Evolutionary conservation across 2,888 invertebrate genomes (phyloP).

Genomic region (Venusia cambrica): DNA sequence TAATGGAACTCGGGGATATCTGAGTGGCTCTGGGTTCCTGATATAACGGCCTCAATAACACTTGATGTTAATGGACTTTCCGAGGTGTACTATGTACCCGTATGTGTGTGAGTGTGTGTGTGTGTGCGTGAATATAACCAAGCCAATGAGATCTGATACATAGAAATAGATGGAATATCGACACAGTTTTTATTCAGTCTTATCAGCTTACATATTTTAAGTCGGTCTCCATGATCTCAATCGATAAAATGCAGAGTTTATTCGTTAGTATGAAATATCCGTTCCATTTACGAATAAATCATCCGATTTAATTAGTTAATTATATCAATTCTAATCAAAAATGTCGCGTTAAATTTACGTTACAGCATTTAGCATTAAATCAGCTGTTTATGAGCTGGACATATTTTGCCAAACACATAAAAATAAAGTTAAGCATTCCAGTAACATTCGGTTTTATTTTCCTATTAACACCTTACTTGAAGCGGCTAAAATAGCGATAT

Average conservation of each 20-base stretch:
- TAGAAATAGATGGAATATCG: constrained; percentile 18
- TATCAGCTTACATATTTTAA: too few species aligned
- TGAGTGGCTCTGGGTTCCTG: constrained; percentile 57
- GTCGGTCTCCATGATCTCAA: too few species aligned
- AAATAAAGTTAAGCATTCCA: constrained; percentile 30
- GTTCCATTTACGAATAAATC: too few species aligned
- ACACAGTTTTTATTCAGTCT: constrained; percentile 25
- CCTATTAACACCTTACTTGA: constrained; percentile 63
- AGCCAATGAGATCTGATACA: constrained; percentile 20
- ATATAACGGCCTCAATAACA: constrained; percentile 69
- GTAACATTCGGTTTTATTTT: constrained; percentile 39
- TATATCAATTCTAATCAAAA: constrained; percentile 12
- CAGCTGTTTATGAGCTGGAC: constrained; percentile 4
- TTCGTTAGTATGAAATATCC: too few species aligned
- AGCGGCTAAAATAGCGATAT: constrained; percentile 61
- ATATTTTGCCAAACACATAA: constrained; percentile 24
- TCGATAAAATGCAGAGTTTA: too few species aligned
- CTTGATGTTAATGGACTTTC: constrained; percentile 67
- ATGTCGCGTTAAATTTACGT: constrained; percentile 14
- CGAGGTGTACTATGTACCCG: constrained; percentile 40
- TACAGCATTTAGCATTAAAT: constrained; percentile 7
- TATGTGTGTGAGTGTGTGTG: constrained; percentile 14
- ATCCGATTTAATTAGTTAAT: constrained; percentile 10
- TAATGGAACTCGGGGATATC: constrained; percentile 75
- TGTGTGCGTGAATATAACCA: constrained; percentile 15